Conservation (phyloP, 2,888 invertebrate genomes). For the Netelia fuscicornis region DNA sequence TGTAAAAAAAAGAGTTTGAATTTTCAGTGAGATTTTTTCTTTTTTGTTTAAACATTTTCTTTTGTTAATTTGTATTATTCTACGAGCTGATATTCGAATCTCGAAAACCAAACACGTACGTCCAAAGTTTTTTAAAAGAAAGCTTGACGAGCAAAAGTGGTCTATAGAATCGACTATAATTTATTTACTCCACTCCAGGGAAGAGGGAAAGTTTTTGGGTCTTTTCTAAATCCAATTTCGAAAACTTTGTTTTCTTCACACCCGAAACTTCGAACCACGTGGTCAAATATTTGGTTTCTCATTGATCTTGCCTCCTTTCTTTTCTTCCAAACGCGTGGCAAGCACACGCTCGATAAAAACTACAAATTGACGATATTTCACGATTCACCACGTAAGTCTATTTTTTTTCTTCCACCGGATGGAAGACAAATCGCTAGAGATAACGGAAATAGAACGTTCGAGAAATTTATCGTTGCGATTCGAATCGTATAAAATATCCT, state of each 20-base stretch:
- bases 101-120: background rate
- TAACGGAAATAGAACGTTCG: background rate
- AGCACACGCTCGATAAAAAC: background rate
- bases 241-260: background rate
- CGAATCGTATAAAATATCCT: background rate
- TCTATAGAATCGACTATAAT: background rate
- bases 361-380: background rate
- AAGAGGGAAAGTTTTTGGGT: constrained; percentile 30
- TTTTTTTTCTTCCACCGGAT: background rate
- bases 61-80: background rate
- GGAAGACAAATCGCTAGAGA: background rate
- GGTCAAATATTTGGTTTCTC: background rate
- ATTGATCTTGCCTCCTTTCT: background rate
- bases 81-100: background rate
- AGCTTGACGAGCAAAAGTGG: background rate
- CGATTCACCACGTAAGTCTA: background rate
- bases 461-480: background rate
- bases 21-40: background rate
- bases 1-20: no score
- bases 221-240: background rate
- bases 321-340: background rate
- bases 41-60: background rate
- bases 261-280: background rate
- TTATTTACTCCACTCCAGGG: constrained; percentile 6
- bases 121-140: constrained; percentile 1